Evolutionary conservation across 2,888 invertebrate species (phyloP), one percentile per base, ranked within the genome.

Genomic region (Drosophila lutescens): DNA sequence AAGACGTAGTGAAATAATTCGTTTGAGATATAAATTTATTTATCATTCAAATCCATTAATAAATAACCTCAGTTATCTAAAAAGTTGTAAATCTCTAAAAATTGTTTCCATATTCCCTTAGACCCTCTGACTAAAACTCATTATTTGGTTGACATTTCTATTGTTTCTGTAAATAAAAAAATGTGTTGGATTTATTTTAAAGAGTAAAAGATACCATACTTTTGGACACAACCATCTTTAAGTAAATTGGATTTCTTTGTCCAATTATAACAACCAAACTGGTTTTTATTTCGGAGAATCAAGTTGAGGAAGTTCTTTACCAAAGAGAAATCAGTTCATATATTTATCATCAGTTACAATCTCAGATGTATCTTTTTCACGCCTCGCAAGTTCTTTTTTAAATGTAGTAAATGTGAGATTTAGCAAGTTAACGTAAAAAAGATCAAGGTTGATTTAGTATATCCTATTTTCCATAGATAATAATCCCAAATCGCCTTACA

Each of bases 401-500:
- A n/a, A 47, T 9, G 9, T 10, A 47, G 15, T 2, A 46, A 46
- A 9, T 30, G 26, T 20, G 20, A 43, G 4, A 13, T 26, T 9
- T 13, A n/a, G 2, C 9, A 47, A n/a, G 10, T 12, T 10, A 5
- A 30, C 30, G 10, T 30, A 30, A 10, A 10, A 47, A 30, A 12
- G 15, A 47, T 30, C n/a, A 26, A 9, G 26, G 15, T 32, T 12
- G 5, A 7, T 12, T 2, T 12, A 12, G 12, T 17, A 15, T 34
- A 12, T 10, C 26, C 6, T 26, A 26, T 6, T 23, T 23, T 1
- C 5, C 6, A 23, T 7, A 1, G 0, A 10, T 32, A 62, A 32
- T 73, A 51, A 30, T 59, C 43, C 7, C 1, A 15, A 20, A 3
- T 0, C 23, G 4, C 0, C 20, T 15, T 47, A 10, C 56, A 88